Evolutionary conservation across 2,113 vertebrate species (phyloP).

Genomic region (Poecile atricapillus): DNA sequence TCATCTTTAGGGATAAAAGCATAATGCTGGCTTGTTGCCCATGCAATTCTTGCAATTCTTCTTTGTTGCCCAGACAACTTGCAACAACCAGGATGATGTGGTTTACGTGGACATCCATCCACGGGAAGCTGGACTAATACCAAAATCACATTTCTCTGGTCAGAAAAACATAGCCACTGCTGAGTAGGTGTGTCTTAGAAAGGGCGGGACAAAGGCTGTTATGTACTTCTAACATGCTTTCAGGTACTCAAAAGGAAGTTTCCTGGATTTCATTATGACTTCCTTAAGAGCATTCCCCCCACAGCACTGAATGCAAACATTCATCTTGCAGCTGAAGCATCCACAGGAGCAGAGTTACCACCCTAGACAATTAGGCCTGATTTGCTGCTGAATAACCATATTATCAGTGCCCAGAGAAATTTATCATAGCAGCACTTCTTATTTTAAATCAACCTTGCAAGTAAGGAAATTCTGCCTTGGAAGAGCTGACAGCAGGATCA

Average conservation of each 20-base stretch:
- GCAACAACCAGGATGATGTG: background rate
- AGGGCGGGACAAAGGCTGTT: background rate
- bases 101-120: background rate
- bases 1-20: background rate
- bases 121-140: background rate
- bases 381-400: background rate
- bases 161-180: background rate
- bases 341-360: background rate
- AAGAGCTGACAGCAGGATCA: background rate
- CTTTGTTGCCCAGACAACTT: background rate
- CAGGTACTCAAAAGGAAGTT: background rate
- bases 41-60: background rate
- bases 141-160: background rate
- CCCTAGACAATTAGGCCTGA: background rate
- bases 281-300: background rate
- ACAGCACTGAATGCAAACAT: background rate
- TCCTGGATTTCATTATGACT: background rate
- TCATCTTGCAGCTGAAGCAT: background rate
- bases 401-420: background rate
- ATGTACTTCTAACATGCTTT: background rate
- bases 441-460: background rate
- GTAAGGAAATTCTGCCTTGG: background rate
- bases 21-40: background rate
- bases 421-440: background rate
- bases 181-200: background rate